Evolutionary conservation across 1,140 invertebrate genomes (phyloP).

Genomic region (Procambarus clarkii): DNA sequence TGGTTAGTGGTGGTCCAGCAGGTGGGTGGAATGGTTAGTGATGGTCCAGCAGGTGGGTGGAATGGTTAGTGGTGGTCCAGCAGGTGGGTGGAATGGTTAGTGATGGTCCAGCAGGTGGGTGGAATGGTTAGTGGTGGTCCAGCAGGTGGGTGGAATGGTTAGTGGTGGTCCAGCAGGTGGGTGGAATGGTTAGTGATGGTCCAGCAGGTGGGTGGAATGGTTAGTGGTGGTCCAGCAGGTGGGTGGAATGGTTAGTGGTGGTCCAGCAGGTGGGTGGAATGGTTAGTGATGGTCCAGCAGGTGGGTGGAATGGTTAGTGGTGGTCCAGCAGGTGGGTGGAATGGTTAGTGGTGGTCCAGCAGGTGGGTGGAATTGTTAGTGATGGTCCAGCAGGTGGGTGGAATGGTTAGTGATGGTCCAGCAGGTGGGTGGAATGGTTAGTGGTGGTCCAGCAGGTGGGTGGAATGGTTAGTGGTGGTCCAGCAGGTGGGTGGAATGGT

Average conservation of each 20-base stretch:
- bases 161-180: not conserved
- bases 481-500: not conserved
- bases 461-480: not conserved
- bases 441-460: not conserved
- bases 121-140: too few species aligned
- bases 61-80: too few species aligned
- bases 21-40: too few species aligned
- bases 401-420: not conserved
- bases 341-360: too few species aligned
- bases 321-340: too few species aligned
- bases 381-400: not conserved
- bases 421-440: not conserved
- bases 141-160: slow-evolving; percentile 10
- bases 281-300: too few species aligned
- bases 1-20: too few species aligned
- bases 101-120: not conserved
- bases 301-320: too few species aligned
- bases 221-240: not conserved
- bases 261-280: too few species aligned
- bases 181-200: not conserved
- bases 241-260: not conserved
- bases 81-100: too few species aligned
- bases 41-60: too few species aligned
- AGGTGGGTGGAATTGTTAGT: not conserved
- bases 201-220: too few species aligned